Evolutionary conservation across 1,140 invertebrate species (phyloP), one percentile per base, ranked within the genome.

Genomic region (Papilio polyxenes): DNA sequence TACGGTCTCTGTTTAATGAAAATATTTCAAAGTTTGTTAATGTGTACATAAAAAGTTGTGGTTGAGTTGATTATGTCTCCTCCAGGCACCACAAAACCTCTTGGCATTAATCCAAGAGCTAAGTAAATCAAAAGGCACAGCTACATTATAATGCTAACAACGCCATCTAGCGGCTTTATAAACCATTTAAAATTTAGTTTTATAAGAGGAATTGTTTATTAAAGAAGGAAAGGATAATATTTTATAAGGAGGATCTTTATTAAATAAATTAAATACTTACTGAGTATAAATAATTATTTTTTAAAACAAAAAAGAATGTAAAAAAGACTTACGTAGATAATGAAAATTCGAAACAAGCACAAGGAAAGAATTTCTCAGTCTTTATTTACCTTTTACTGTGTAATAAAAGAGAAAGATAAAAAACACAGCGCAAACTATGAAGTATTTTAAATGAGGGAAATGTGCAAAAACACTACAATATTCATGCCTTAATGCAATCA

Each of bases 51-150:
- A 59, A 59, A 20, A 59, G 56, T 59, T 17, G 17, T 6, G 56
- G 15, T 7, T 20, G 56, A 59, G 56, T 51, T 51, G 49, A 20
- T 59, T 59, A 59, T 59, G 56, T 59, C 56, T 59, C 15, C n/a
- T 59, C 56, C 56, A 59, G 17, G 15, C 56, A 53, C 51, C 51
- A 20, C 56, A 65, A n/a, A 62, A 23, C 20, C 59, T 65, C 59
- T 65, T 65, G 59, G 59, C n/a, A 65, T 65, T 65, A 65, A 65
- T 20, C 59, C 59, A 65, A 65, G 59, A 23, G 59, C 59, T 65
- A 65, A 65, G 59, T 65, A 65, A 65, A 65, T 65, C 59, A 65
- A 65, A 65, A 65, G 59, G 20, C 59, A 65, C 59, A 15, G 56
- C 56, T 7, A 59, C 56, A 59, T 15, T 59, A 65, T 65, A 4